phyloP scores from a whole-genome alignment of 2,113 vertebrate genomes.

The Xiphorhynchus elegans region DNA sequence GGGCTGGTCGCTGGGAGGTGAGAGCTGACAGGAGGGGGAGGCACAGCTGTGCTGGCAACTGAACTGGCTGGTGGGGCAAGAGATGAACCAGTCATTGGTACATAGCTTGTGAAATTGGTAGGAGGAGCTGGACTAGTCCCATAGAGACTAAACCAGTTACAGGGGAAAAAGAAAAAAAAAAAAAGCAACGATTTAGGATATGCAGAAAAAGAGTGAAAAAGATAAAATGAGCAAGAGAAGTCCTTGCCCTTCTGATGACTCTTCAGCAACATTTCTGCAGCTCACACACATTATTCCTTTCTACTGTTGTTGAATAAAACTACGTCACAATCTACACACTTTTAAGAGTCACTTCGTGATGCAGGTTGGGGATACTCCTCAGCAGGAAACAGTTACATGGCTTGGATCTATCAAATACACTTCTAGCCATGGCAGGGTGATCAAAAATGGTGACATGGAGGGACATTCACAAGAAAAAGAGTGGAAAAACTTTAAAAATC shows the following conservation, averaged over 20 bases:
- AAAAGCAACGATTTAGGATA: conserved; percentile 41
- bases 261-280: conserved; percentile 15
- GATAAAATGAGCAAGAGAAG: conserved; percentile 28
- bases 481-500: background rate
- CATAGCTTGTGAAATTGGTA: conserved; percentile 61
- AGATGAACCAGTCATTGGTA: conserved; percentile 60
- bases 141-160: conserved; percentile 90
- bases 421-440: background rate
- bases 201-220: conserved; percentile 21
- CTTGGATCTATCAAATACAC: background rate
- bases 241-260: conserved; percentile 22
- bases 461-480: background rate
- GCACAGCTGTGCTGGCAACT: conserved; percentile 41
- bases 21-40: conserved; percentile 48
- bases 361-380: background rate
- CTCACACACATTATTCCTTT: background rate
- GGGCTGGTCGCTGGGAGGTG: conserved; percentile 56
- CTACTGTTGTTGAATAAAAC: background rate
- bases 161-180: conserved; percentile 51
- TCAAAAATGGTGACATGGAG: background rate
- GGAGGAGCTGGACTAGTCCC: conserved; percentile 87
- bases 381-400: background rate
- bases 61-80: conserved; percentile 67
- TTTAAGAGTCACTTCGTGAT: background rate
- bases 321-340: background rate